Evolutionary conservation across 2,888 invertebrate species (phyloP).

Genomic region (Orthonevra nobilis): DNA sequence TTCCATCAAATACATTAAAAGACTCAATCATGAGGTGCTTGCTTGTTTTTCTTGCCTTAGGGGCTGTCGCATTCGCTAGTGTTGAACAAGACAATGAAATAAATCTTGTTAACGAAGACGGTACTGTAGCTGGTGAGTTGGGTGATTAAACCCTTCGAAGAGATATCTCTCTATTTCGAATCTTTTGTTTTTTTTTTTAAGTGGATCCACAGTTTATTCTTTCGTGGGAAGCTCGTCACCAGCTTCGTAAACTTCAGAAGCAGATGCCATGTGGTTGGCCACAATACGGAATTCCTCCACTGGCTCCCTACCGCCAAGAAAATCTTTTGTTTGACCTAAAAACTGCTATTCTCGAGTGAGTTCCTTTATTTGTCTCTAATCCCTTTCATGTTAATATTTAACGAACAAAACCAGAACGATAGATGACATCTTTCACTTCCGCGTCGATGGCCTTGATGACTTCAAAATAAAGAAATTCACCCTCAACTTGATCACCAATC

Average conservation of each 20-base stretch:
- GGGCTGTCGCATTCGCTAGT: slow-evolving; percentile 73
- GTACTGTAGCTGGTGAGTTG: slow-evolving; percentile 72
- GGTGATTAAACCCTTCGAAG: not conserved
- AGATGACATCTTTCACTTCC: slow-evolving; percentile 73
- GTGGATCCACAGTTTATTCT: slow-evolving; percentile 74
- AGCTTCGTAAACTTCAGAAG: slow-evolving; percentile 72
- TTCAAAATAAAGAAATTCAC: slow-evolving; percentile 75
- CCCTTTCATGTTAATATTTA: not conserved
- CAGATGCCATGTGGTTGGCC: slow-evolving; percentile 74
- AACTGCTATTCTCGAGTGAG: slow-evolving; percentile 44
- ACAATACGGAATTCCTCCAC: slow-evolving; percentile 73
- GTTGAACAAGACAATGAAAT: slow-evolving; percentile 74
- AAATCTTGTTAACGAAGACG: slow-evolving; percentile 72
- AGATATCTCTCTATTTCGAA: not conserved
- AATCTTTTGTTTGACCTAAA: slow-evolving; percentile 5
- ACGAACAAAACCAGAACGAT: slow-evolving; percentile 70
- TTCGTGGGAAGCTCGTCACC: slow-evolving; percentile 75
- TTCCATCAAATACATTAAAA: slow-evolving; percentile 3
- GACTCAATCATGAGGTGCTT: slow-evolving; percentile 70
- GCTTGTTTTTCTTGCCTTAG: slow-evolving; percentile 73
- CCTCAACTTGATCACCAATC: slow-evolving; percentile 74
- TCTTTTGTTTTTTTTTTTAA: slow-evolving; percentile 27
- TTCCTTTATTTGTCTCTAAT: slow-evolving; percentile 3
- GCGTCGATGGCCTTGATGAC: slow-evolving; percentile 75
- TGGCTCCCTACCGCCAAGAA: slow-evolving; percentile 73